These are phyloP conservation scores for Piscicola geometra DNA, from an alignment of 2,888 invertebrate species.

Conservation along the genomic window DNA sequence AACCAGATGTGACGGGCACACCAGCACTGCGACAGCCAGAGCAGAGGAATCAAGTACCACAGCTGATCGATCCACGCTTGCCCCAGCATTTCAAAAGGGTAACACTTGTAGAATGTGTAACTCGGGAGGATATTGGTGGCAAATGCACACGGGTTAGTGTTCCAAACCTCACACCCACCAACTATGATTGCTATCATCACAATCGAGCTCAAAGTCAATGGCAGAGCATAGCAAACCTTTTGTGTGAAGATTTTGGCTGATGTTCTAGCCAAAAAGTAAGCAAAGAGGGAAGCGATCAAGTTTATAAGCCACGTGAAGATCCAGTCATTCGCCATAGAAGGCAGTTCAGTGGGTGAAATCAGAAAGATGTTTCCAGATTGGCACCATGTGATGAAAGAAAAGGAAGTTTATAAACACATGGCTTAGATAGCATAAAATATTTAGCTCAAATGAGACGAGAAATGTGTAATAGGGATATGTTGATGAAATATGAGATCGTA, in stretches of 20 bases:
- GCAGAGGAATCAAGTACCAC: slow-evolving; percentile 46
- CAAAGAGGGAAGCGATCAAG: slow-evolving; percentile 29
- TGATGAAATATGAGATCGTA: too few relatives aligned
- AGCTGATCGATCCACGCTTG: slow-evolving; percentile 16
- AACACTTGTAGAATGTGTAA: slow-evolving; percentile 38
- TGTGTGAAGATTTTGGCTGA: slow-evolving; percentile 39
- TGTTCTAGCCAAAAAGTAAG: slow-evolving; percentile 36
- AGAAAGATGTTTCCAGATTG: too few relatives aligned
- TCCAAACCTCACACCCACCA: slow-evolving; percentile 35
- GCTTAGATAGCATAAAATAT: too few relatives aligned
- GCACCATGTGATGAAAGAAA: not conserved
- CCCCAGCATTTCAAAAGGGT: slow-evolving; percentile 8
- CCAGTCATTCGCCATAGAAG: slow-evolving; percentile 35
- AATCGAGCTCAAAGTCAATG: slow-evolving; percentile 55
- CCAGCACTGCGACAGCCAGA: slow-evolving; percentile 51
- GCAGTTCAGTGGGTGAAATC: not conserved
- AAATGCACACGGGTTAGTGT: slow-evolving; percentile 33
- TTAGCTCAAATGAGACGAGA: too few relatives aligned
- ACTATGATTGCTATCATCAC: slow-evolving; percentile 38
- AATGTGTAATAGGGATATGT: too few relatives aligned
- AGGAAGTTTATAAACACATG: too few relatives aligned
- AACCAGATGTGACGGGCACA: slow-evolving; percentile 52
- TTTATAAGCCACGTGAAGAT: slow-evolving; percentile 32
- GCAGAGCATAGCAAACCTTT: slow-evolving; percentile 55
- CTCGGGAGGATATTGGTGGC: slow-evolving; percentile 15